phyloP scores from a whole-genome alignment of 2,797 vertebrate genomes.

The Chaetodon trifasciatus region DNA sequence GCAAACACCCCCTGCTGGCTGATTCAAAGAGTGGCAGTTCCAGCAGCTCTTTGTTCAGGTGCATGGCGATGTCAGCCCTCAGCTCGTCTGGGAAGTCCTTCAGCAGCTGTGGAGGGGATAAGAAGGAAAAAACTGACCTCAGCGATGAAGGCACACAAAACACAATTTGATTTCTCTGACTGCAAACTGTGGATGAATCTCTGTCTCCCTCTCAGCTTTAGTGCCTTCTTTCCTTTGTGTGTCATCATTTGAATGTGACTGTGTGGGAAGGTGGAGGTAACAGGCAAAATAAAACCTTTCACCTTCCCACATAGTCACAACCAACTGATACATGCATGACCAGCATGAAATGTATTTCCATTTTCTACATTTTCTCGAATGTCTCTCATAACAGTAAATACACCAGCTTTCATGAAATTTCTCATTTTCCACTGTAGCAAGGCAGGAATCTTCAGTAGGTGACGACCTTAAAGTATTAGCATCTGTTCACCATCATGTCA shows the following conservation, averaged over 20 bases:
- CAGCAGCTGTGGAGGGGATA: constrained; percentile 85
- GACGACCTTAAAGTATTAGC: constrained; percentile 22
- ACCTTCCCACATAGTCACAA: constrained; percentile 57
- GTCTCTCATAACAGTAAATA: neutral
- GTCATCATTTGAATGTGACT: constrained; percentile 13
- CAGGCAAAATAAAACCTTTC: constrained; percentile 52
- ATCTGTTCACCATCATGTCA: neutral
- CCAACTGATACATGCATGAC: constrained; percentile 13
- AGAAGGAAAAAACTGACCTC: neutral
- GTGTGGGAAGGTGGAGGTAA: constrained; percentile 57
- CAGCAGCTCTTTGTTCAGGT: constrained; percentile 96
- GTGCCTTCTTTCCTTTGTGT: neutral
- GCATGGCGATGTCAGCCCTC: constrained; percentile 97
- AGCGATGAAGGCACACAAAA: neutral
- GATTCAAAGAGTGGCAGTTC: constrained; percentile 95
- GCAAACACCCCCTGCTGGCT: constrained; percentile 96
- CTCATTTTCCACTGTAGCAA: neutral
- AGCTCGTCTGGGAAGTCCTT: constrained; percentile 97
- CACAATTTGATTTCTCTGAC: neutral
- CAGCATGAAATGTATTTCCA: neutral
- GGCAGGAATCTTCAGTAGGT: neutral
- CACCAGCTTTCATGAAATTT: neutral
- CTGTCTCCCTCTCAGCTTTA: neutral
- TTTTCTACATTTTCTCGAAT: constrained; percentile 10
- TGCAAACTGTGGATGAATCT: neutral